These are phyloP conservation scores for Antedon mediterranea DNA, from an alignment of 53 echinoderm and acorn worm species.

Conservation along the genomic window DNA sequence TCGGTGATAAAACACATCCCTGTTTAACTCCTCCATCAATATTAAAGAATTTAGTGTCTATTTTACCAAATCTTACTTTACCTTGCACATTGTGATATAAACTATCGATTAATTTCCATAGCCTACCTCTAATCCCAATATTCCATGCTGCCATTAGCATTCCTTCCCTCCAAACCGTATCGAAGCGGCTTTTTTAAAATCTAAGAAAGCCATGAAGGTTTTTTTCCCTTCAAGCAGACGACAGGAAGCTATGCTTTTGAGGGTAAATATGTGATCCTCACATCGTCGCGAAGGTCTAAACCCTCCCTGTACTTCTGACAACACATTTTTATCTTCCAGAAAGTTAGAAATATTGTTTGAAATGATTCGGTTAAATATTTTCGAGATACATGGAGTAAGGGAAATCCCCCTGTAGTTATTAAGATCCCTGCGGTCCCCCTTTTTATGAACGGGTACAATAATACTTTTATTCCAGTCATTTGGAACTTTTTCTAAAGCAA, in stretches of 20 bases:
- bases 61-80: slow-evolving; percentile 13
- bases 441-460: background rate
- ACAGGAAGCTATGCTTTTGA: slow-evolving; percentile 15
- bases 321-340: background rate
- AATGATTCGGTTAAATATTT: slow-evolving; percentile 3
- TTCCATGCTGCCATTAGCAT: slow-evolving; percentile 1
- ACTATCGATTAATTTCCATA: slow-evolving; percentile 9
- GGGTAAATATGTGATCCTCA: slow-evolving; percentile 13
- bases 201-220: slow-evolving; percentile 12
- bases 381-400: background rate
- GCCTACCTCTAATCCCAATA: slow-evolving; percentile 9
- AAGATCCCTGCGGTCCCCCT: background rate
- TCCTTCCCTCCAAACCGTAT: slow-evolving; percentile 17
- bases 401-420: slow-evolving; percentile 8
- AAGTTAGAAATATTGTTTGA: background rate
- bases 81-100: too few species aligned
- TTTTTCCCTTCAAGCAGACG: slow-evolving; percentile 5
- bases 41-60: slow-evolving; percentile 9
- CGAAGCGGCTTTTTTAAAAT: slow-evolving; percentile 8
- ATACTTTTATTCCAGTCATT: background rate
- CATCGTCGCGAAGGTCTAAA: slow-evolving; percentile 2
- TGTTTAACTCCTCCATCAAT: slow-evolving; percentile 11
- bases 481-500: background rate
- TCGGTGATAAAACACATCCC: slow-evolving; percentile 15
- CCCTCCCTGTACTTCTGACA: slow-evolving; percentile 16